Conservation (phyloP, 2,888 invertebrate genomes). For the Caenorhabditis sp. region DNA sequence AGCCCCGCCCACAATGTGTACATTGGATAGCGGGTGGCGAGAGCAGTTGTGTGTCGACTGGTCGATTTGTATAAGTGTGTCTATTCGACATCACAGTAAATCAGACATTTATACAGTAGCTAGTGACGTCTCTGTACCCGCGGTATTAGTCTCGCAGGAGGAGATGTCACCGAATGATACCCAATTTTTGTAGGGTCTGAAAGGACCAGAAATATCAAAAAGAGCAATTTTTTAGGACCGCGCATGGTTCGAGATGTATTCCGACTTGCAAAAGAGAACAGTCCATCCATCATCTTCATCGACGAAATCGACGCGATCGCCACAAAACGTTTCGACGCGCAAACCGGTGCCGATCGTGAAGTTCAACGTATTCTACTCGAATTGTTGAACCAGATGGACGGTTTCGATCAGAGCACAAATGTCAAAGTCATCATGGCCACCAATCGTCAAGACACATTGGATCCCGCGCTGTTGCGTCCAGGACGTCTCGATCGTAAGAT, state of each 20-base stretch:
- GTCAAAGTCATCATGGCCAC: conserved; percentile 97
- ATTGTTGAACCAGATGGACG: conserved; percentile 98
- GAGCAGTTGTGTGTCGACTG: neutral
- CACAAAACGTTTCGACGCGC: conserved; percentile 81
- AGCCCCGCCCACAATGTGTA: neutral
- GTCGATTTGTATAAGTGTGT: neutral
- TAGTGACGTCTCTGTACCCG: conserved; percentile 68
- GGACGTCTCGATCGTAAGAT: conserved; percentile 97
- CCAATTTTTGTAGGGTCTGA: neutral
- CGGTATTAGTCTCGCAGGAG: conserved; percentile 73
- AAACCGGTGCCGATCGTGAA: conserved; percentile 70
- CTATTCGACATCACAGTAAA: conserved; percentile 73
- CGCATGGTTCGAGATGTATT: conserved; percentile 99
- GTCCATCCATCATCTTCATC: conserved; percentile 98
- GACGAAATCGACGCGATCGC: conserved; percentile 99
- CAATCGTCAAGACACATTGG: conserved; percentile 94
- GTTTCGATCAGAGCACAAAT: conserved; percentile 99
- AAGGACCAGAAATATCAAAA: conserved; percentile 1
- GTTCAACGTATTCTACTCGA: conserved; percentile 94
- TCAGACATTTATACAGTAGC: conserved; percentile 75
- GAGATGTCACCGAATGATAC: conserved; percentile 69
- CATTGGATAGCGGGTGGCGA: neutral
- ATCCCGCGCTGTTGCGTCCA: conserved; percentile 93
- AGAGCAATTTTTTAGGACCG: conserved; percentile 77
- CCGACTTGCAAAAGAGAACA: conserved; percentile 96